Percentiles rank a stretch among this genome's conserved stretches.
phyloP scores from a whole-genome alignment of 2,888 invertebrate genomes.

The Argyresthia goedartella region DNA sequence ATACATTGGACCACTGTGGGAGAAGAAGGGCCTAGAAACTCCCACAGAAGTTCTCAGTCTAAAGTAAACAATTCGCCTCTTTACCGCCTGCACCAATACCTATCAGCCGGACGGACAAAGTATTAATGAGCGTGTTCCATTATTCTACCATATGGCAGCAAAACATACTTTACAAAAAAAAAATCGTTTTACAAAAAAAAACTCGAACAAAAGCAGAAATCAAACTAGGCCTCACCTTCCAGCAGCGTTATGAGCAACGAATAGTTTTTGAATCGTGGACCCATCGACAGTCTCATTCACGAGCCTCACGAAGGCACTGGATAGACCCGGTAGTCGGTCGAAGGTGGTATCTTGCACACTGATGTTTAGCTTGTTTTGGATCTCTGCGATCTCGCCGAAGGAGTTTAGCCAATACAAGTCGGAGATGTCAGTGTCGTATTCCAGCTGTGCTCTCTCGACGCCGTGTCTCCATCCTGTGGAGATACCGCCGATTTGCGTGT shows the following conservation, averaged over 20 bases:
- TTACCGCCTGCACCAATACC: too few relatives aligned
- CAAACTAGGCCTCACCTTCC: conserved; percentile 48
- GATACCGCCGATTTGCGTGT: conserved; percentile 83
- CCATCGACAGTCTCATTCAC: conserved; percentile 56
- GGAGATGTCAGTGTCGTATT: conserved; percentile 69
- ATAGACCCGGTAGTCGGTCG: conserved; percentile 43
- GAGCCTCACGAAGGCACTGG: conserved; percentile 76
- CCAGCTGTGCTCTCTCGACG: conserved; percentile 73
- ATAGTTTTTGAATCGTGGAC: conserved; percentile 61
- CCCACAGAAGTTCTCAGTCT: too few relatives aligned
- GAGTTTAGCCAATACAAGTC: conserved; percentile 83
- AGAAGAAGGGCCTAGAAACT: too few relatives aligned
- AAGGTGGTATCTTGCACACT: conserved; percentile 37
- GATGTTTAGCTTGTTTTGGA: conserved; percentile 67
- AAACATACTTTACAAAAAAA: too few relatives aligned
- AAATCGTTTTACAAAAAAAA: background rate
- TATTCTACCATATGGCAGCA: too few relatives aligned
- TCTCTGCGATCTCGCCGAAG: conserved; percentile 80
- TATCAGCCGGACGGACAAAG: too few relatives aligned
- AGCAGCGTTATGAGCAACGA: conserved; percentile 85
- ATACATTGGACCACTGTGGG: too few relatives aligned
- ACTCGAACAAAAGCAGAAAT: background rate
- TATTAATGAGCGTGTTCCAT: too few relatives aligned
- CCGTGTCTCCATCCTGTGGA: conserved; percentile 81
- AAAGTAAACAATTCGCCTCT: too few relatives aligned